These are phyloP conservation scores for Spodoptera picta DNA, from an alignment of 2,888 invertebrate genomes.

Conservation along the genomic window DNA sequence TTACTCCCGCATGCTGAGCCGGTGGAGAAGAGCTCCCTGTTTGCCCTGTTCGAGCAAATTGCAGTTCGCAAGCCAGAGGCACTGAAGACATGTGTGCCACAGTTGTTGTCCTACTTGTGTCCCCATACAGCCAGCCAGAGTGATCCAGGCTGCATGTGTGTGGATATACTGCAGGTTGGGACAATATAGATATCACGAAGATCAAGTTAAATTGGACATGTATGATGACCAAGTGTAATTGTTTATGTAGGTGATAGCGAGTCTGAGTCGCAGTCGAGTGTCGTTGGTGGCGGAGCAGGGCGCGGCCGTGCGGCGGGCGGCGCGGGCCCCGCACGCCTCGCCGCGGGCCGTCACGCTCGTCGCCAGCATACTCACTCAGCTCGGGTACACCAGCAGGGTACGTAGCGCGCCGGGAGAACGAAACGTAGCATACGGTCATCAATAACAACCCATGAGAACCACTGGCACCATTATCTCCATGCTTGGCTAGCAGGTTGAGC, in stretches of 20 bases:
- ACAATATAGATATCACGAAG: too few species aligned
- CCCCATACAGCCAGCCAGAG: constrained; percentile 74
- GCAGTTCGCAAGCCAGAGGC: constrained; percentile 94
- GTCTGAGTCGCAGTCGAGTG: constrained; percentile 92
- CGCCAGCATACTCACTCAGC: constrained; percentile 91
- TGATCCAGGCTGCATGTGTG: constrained; percentile 83
- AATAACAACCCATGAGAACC: too few species aligned
- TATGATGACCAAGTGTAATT: not conserved
- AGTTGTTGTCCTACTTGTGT: constrained; percentile 93
- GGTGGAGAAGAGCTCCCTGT: constrained; percentile 94
- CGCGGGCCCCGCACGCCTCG: constrained; percentile 88
- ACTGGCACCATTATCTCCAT: too few species aligned
- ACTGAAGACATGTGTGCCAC: constrained; percentile 94
- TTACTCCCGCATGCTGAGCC: constrained; percentile 95
- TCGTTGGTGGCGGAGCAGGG: constrained; percentile 92
- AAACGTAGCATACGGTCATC: too few species aligned
- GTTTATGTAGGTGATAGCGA: constrained; percentile 89
- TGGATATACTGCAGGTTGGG: constrained; percentile 79
- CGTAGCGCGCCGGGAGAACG: constrained; percentile 31
- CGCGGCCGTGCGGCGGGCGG: constrained; percentile 89
- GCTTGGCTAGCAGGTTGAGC: too few species aligned
- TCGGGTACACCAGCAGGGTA: constrained; percentile 92
- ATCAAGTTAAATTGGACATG: too few species aligned
- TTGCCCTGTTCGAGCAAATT: constrained; percentile 94
- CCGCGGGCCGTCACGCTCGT: constrained; percentile 91